Evolutionary conservation across 2,113 vertebrate genomes (phyloP), one percentile per base, ranked within the genome.

Genomic region (Petrocephalus zakoni): DNA sequence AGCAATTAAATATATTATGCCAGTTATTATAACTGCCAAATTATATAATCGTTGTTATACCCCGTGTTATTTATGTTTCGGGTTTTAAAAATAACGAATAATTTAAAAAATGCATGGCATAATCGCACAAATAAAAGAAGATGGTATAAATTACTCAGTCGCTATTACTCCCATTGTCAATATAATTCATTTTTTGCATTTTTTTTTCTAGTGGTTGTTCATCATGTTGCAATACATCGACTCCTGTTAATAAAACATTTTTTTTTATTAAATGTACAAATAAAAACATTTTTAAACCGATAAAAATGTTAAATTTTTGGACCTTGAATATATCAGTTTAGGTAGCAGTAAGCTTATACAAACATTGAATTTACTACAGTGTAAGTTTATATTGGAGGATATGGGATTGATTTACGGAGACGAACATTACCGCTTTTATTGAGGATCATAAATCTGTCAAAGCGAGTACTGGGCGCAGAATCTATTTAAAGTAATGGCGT

Each of bases 361-460:
- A 90, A 92, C 91, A 92, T 49, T 89, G 61, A 87, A 88, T 90
- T 90, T 89, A 78, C 72, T 88, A 89, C 88, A 90, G 88, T 85
- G 87, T 91, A 90, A 93, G 94, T 96, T 96, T 96, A 95, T 95
- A 94, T 90, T 95, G 93, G 88, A 92, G 92, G 93, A 93, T 91
- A 92, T 88, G 88, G 95, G 96, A 97, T 96, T 97, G 97, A 98
- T 98, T 97, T 96, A 96, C 94, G 91, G 90, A 96, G 95, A 94
- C 90, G 93, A 95, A 95, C 95, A 94, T 95, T 93, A 93, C 90
- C 91, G 92, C 91, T 95, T 97, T 96, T 97, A 97, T 95, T 95
- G 96, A 91, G 86, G 93, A 94, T 97, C 97, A 95, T 97, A 97
- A 99, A 98, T 97, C 97, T 97, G 96, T 96, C 96, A 96, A 90